Conservation (phyloP, 2,113 vertebrate genomes). For the Lepus timidus region DNA sequence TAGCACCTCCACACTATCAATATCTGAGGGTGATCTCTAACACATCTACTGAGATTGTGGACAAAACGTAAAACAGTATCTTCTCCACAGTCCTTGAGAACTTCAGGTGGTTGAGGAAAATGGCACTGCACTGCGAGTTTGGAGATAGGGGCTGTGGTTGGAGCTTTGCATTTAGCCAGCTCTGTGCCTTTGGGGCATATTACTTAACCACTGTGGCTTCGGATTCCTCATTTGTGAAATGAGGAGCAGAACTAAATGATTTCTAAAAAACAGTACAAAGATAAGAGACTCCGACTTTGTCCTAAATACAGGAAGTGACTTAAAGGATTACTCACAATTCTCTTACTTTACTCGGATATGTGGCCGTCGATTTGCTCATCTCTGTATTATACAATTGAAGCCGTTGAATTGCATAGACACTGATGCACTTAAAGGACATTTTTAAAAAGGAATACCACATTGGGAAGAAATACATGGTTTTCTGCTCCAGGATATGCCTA, state of each 20-base stretch:
- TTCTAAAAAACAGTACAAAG: constrained; percentile 65
- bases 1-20: not conserved
- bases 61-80: not conserved
- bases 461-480: not conserved
- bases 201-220: constrained; percentile 67
- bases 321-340: constrained; percentile 7
- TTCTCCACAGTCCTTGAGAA: not conserved
- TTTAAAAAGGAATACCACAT: not conserved
- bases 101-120: constrained; percentile 27
- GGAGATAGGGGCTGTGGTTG: not conserved
- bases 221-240: constrained; percentile 71
- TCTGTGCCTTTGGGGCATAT: constrained; percentile 68
- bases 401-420: not conserved
- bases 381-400: not conserved
- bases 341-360: constrained; percentile 29
- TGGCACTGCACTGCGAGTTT: not conserved
- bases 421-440: not conserved
- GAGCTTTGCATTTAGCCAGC: constrained; percentile 14
- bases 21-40: not conserved
- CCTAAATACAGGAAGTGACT: constrained; percentile 29
- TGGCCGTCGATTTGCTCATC: not conserved
- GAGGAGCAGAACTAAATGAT: constrained; percentile 54
- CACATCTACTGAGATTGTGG: not conserved
- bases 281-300: not conserved
- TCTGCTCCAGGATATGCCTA: not conserved